Base-by-base conservation (phyloP, 1,140 invertebrate species). In the Euschistus heros region DNA sequence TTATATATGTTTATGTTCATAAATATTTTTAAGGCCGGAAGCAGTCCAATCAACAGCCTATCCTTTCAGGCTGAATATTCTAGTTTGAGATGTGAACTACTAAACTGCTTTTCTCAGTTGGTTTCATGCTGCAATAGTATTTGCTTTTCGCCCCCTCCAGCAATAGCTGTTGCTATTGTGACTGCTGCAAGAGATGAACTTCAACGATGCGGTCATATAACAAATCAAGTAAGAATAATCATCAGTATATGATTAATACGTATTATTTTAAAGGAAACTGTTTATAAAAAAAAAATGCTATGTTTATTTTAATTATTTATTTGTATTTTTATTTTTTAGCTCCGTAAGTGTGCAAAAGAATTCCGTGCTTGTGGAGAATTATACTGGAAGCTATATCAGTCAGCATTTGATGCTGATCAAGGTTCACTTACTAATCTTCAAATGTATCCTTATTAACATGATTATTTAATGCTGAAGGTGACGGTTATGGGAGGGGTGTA, bases 331-430 rank as follows among this genome's bases (percentile, higher is more conserved):
- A 63, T 69, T 64, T 75, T 74, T 46, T 69, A 87, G 81, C 73
- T 94, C 64, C 77, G 88, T 55, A 90, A 91, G 74, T 88, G 86
- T 68, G 81, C 85, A 2, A 81, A 85, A 67, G 85, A 91, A 44
- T 84, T 94, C 50, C 82, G 85, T 65, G 79, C 75, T 2, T 86
- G 90, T 66, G 86, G 87, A 26, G 85, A 88, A 30, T 80, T 85
- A 47, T 94, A 92, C 74, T 87, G 85, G 66, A 85, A 85, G 67
- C 78, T 97, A 0, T 95, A 94, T 73, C 87, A 93, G 73, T 89
- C 89, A 18, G 89, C 91, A 46, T 97, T 97, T 79, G 92, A 97
- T 80, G 92, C 93, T 13, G 92, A 97, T 79, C 84, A 86, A 44
- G 81, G 83, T 13, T 90, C 90, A n/a, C 75, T 95, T 57, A 78